phyloP scores from a whole-genome alignment of 2,113 vertebrate genomes.

The Tapirus terrestris region DNA sequence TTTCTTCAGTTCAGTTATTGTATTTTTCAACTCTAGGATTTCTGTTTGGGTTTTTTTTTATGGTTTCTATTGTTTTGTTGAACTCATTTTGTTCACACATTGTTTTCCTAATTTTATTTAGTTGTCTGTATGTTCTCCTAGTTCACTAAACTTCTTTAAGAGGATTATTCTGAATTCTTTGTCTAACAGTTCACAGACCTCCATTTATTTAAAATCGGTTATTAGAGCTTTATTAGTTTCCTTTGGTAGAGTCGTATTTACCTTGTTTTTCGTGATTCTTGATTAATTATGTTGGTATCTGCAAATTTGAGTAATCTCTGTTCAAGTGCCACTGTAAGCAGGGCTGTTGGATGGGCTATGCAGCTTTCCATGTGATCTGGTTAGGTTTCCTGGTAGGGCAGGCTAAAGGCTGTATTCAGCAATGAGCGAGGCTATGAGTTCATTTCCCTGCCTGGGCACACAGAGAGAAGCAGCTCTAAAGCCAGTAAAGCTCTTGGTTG shows the following conservation, averaged over 20 bases:
- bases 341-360: neutral
- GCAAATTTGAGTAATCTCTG: neutral
- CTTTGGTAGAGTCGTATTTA: neutral
- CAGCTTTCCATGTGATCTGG: neutral
- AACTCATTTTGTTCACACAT: too few relatives aligned
- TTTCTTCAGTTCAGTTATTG: too few relatives aligned
- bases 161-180: too few relatives aligned
- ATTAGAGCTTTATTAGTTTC: neutral
- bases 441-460: neutral
- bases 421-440: neutral
- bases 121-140: too few relatives aligned
- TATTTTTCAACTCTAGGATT: too few relatives aligned
- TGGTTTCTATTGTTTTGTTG: too few relatives aligned
- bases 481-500: too few relatives aligned
- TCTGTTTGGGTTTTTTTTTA: too few relatives aligned
- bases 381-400: neutral
- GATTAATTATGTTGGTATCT: neutral
- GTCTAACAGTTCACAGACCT: neutral
- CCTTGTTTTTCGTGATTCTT: neutral
- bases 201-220: neutral
- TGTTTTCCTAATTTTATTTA: too few relatives aligned
- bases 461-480: neutral
- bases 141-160: too few relatives aligned
- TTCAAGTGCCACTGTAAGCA: too few relatives aligned
- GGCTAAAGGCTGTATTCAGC: neutral